Percentiles rank a stretch among this genome's conserved stretches.
These are phyloP conservation scores for Parapristionchus giblindavisi DNA, from an alignment of 2,888 invertebrate species.

Conservation along the genomic window DNA sequence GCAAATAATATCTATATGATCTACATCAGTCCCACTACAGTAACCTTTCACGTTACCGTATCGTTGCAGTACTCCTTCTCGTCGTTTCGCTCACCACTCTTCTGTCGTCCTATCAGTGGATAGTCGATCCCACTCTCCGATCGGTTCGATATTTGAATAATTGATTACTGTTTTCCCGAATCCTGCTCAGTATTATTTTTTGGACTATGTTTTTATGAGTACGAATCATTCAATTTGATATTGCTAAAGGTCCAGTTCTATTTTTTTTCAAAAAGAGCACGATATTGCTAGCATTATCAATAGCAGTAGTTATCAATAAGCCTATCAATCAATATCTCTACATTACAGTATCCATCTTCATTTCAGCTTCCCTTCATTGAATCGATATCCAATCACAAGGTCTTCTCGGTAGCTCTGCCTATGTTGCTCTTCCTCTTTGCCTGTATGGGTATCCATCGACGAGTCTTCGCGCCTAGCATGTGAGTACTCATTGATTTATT, in stretches of 20 bases:
- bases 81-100: conserved; percentile 89
- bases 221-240: neutral
- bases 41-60: no score
- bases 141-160: conserved; percentile 75
- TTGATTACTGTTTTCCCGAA: neutral
- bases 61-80: conserved; percentile 81
- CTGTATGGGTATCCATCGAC: conserved; percentile 89
- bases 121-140: conserved; percentile 91
- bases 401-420: conserved; percentile 83
- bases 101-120: conserved; percentile 94
- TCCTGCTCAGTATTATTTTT: neutral
- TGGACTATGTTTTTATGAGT: neutral
- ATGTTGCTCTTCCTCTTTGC: conserved; percentile 82
- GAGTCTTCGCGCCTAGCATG: conserved; percentile 92
- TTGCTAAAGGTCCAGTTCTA: neutral
- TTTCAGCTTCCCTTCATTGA: conserved; percentile 82
- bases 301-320: no score
- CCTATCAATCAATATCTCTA: no score
- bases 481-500: conserved; percentile 16
- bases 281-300: no score
- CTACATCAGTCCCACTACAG: no score
- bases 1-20: no score
- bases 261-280: no score
- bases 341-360: neutral
- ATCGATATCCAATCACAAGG: conserved; percentile 90